Evolutionary conservation across 1,140 invertebrate species (phyloP).

Genomic region (Hetaerina americana): DNA sequence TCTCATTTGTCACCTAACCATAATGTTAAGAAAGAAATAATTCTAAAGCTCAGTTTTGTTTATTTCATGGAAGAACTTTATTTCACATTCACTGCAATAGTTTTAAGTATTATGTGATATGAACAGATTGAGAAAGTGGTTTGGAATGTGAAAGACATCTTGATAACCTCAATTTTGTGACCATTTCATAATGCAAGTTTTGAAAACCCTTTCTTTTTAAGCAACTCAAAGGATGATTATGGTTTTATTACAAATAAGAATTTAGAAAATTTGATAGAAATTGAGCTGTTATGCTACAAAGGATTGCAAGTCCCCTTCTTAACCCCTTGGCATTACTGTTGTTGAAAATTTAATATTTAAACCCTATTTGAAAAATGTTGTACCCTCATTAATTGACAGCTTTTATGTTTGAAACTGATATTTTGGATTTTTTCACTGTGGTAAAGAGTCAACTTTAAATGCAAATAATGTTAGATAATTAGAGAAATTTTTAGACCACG

Average conservation of each 20-base stretch:
- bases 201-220: not conserved
- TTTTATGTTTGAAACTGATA: not conserved
- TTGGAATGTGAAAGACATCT: not conserved
- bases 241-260: not conserved
- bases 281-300: not conserved
- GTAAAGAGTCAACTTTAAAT: not conserved
- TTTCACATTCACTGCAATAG: not conserved
- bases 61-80: not conserved
- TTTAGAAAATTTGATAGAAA: not conserved
- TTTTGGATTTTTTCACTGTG: not conserved
- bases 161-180: not conserved
- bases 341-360: not conserved
- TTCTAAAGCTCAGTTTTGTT: not conserved
- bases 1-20: not conserved
- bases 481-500: not conserved
- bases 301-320: not conserved
- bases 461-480: not conserved
- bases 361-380: not conserved
- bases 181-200: not conserved
- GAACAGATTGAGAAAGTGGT: not conserved
- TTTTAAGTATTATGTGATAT: not conserved
- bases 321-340: not conserved
- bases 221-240: not conserved
- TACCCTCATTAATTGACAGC: not conserved
- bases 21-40: slow-evolving; percentile 1